These are phyloP conservation scores for Hanleya hanleyi DNA, from an alignment of 2,888 invertebrate species.

Conservation along the genomic window DNA sequence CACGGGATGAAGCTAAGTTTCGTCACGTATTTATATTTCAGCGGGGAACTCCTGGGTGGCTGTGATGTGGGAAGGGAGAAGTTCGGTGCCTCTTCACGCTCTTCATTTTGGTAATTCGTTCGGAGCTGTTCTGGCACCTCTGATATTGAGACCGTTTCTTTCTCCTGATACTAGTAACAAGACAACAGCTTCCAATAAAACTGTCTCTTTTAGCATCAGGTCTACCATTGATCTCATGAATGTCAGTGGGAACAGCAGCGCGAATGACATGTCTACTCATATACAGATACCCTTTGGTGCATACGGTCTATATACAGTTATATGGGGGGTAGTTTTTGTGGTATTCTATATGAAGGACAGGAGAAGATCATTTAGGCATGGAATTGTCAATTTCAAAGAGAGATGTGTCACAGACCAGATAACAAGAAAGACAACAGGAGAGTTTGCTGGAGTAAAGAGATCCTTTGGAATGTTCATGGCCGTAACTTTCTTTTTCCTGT, in stretches of 20 bases:
- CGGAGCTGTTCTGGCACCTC: not conserved
- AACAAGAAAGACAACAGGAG: not conserved
- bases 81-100: not conserved
- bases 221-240: not conserved
- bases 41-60: constrained; percentile 2
- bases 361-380: not conserved
- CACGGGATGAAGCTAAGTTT: too few relatives aligned
- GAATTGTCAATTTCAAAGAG: not conserved
- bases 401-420: not conserved
- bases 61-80: not conserved
- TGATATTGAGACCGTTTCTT: not conserved
- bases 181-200: not conserved
- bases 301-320: not conserved
- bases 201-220: too few relatives aligned
- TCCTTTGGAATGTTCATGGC: not conserved
- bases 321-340: not conserved
- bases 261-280: not conserved
- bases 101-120: constrained; percentile 2
- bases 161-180: not conserved
- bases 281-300: constrained; percentile 1
- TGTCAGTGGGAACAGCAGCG: not conserved
- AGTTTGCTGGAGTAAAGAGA: not conserved
- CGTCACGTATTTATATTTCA: not conserved
- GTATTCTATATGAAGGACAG: not conserved
- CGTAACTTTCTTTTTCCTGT: not conserved